Conservation (phyloP, 2,113 vertebrate species). For the Eulemur macaco region DNA sequence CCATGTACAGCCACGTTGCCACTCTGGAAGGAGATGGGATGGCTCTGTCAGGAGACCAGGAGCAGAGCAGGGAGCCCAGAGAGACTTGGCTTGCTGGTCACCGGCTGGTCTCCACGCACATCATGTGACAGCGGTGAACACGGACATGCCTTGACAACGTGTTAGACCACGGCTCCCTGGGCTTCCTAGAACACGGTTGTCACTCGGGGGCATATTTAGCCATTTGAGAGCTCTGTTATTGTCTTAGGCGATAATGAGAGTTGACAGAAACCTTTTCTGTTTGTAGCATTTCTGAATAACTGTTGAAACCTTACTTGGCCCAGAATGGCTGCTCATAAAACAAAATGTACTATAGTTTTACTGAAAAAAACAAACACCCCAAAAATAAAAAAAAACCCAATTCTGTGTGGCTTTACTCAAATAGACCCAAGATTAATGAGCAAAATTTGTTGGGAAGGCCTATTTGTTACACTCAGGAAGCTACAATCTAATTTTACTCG, state of each 20-base stretch:
- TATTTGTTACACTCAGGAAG: constrained; percentile 76
- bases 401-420: constrained; percentile 77
- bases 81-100: not conserved
- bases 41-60: not conserved
- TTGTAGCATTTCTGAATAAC: constrained; percentile 20
- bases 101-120: not conserved
- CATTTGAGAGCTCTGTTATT: not conserved
- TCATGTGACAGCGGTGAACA: not conserved
- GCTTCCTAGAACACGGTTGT: not conserved
- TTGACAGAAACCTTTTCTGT: not conserved
- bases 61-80: not conserved
- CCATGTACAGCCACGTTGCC: not conserved
- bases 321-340: not conserved
- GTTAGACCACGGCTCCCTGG: not conserved
- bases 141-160: rapidly evolving
- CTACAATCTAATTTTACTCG: constrained; percentile 74
- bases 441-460: constrained; percentile 69
- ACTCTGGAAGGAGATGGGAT: not conserved
- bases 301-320: rapidly evolving
- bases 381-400: not conserved
- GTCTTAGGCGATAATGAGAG: not conserved
- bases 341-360: constrained; percentile 55
- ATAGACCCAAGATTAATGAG: constrained; percentile 81
- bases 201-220: not conserved
- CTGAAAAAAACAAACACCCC: not conserved